Evolutionary conservation across 2,888 invertebrate genomes (phyloP).

Genomic region (Hartigia nigra): DNA sequence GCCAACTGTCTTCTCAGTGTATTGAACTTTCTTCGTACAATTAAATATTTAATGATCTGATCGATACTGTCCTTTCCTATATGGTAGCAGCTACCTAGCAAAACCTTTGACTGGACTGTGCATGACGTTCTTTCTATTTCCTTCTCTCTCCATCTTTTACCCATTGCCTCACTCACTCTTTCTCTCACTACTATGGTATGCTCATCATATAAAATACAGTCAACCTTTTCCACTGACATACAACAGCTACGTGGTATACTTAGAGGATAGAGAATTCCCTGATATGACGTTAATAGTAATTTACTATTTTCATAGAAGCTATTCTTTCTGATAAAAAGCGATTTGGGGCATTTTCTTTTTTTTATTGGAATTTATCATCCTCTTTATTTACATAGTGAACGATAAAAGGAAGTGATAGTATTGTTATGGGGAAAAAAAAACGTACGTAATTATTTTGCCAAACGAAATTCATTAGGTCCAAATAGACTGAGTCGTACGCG

Average conservation of each 20-base stretch:
- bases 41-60: constrained; percentile 56
- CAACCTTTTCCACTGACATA: background rate
- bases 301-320: background rate
- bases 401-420: background rate
- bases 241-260: background rate
- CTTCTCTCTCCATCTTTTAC: background rate
- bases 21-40: constrained; percentile 58
- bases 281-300: background rate
- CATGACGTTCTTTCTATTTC: background rate
- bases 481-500: background rate
- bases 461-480: background rate
- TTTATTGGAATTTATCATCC: no score
- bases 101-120: background rate
- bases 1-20: constrained; percentile 34
- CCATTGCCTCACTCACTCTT: background rate
- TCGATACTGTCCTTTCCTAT: constrained; percentile 40
- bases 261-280: background rate
- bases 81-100: background rate
- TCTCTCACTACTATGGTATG: background rate
- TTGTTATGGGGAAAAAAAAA: background rate
- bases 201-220: background rate
- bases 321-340: background rate
- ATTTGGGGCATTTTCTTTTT: background rate
- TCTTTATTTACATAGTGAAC: background rate
- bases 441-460: background rate